Conservation (phyloP, 2,797 vertebrate genomes). For the Poeciliopsis turneri region DNA sequence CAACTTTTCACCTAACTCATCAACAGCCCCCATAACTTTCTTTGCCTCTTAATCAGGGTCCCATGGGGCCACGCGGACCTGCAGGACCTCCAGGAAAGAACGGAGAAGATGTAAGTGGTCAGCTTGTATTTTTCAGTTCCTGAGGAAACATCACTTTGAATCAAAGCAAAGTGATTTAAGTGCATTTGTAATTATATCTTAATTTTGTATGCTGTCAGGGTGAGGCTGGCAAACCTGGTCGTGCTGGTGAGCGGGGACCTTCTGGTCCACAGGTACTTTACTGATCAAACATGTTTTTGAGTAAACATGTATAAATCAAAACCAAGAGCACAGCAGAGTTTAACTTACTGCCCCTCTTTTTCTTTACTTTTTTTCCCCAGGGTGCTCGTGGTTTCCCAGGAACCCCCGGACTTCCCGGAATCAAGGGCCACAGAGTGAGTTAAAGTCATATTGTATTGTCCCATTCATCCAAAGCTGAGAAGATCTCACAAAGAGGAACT, state of each 20-base stretch:
- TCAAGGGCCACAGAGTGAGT: conserved; percentile 99
- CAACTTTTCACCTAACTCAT: background rate
- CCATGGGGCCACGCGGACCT: conserved; percentile 95
- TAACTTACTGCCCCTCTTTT: background rate
- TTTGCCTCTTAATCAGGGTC: conserved; percentile 80
- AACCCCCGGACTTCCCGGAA: conserved; percentile 96
- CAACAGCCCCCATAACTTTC: conserved; percentile 20
- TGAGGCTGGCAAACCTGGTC: conserved; percentile 97
- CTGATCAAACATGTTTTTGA: background rate
- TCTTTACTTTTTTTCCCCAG: conserved; percentile 63
- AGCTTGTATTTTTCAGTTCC: background rate
- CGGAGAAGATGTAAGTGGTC: conserved; percentile 93
- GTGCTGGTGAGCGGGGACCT: conserved; percentile 90
- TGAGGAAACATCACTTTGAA: background rate
- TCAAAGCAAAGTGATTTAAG: background rate
- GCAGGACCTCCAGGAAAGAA: conserved; percentile 96
- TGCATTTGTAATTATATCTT: background rate
- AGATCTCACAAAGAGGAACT: background rate
- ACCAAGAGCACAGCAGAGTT: conserved; percentile 1
- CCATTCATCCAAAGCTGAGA: background rate
- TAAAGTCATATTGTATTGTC: background rate
- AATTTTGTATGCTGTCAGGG: conserved; percentile 78
- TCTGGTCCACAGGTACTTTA: conserved; percentile 90
- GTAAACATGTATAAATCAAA: background rate
- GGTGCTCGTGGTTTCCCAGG: conserved; percentile 97